These are phyloP conservation scores for Lamellibrachia columna DNA, from an alignment of 2,888 invertebrate species.

Conservation along the genomic window DNA sequence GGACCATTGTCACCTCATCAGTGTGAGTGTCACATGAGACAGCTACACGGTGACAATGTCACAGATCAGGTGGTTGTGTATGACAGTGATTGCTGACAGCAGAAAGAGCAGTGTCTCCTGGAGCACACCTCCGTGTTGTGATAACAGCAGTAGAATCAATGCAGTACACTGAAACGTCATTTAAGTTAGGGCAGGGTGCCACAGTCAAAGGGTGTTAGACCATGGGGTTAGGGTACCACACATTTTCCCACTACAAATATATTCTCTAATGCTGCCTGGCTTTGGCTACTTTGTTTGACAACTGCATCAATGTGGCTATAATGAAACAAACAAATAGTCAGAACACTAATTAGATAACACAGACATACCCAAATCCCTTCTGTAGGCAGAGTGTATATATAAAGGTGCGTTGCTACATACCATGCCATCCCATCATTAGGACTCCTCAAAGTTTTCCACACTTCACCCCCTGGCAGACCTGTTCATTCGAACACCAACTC, in stretches of 20 bases:
- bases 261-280: too few relatives aligned
- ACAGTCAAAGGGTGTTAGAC: too few relatives aligned
- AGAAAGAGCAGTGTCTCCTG: slow-evolving; percentile 3
- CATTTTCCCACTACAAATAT: too few relatives aligned
- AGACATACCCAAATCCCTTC: too few relatives aligned
- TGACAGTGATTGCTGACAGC: not conserved
- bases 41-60: not conserved
- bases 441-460: not conserved
- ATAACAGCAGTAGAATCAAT: not conserved
- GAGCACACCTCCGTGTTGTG: not conserved
- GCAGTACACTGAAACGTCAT: not conserved
- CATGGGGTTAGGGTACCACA: too few relatives aligned
- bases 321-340: too few relatives aligned
- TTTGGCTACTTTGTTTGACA: too few relatives aligned
- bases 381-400: too few relatives aligned
- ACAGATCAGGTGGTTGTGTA: not conserved
- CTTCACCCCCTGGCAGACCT: not conserved
- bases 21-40: not conserved
- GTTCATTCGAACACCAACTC: not conserved
- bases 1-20: not conserved
- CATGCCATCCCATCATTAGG: not conserved
- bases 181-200: too few relatives aligned
- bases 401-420: not conserved
- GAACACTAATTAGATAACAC: too few relatives aligned
- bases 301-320: too few relatives aligned